Conservation (phyloP, 35 echinoderm and acorn worm genomes). For the Patiria miniata region DNA sequence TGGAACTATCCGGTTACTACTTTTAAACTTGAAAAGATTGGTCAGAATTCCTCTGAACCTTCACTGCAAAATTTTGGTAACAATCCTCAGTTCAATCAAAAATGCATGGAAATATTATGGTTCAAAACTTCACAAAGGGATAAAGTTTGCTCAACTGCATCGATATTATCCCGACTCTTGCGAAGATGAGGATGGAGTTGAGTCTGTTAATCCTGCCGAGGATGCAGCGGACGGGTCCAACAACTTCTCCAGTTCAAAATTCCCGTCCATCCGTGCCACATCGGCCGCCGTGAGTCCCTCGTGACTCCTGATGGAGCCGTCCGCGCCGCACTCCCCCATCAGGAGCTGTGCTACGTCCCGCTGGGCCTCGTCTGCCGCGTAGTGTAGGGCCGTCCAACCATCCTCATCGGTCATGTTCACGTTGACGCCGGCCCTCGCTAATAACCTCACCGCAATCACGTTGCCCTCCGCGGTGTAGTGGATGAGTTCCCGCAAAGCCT, state of each 20-base stretch:
- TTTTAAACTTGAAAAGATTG: too few species aligned
- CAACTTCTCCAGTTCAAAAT: not conserved
- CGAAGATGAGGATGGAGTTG: not conserved
- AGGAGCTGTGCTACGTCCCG: slow-evolving; percentile 41
- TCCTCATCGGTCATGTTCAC: slow-evolving; percentile 54
- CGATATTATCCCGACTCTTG: not conserved
- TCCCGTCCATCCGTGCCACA: not conserved
- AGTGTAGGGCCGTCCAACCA: slow-evolving; percentile 63
- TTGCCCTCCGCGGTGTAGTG: slow-evolving; percentile 34
- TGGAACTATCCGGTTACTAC: too few species aligned
- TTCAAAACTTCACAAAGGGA: too few species aligned
- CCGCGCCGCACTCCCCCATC: slow-evolving; percentile 38
- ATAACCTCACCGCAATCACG: slow-evolving; percentile 39
- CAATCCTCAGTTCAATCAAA: too few species aligned
- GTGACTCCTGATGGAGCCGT: slow-evolving; percentile 23
- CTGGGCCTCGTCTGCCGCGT: slow-evolving; percentile 43
- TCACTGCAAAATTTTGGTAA: too few species aligned
- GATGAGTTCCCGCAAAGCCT: slow-evolving; percentile 46
- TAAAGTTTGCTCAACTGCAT: not conserved
- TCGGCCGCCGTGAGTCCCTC: slow-evolving; percentile 36
- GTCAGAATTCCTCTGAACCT: too few species aligned
- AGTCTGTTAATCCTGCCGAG: not conserved
- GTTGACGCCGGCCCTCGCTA: slow-evolving; percentile 61
- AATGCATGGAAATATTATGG: too few species aligned
- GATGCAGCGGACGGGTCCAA: not conserved